Conservation (phyloP, 1,140 invertebrate species). For the Lordiphosa collinella region DNA sequence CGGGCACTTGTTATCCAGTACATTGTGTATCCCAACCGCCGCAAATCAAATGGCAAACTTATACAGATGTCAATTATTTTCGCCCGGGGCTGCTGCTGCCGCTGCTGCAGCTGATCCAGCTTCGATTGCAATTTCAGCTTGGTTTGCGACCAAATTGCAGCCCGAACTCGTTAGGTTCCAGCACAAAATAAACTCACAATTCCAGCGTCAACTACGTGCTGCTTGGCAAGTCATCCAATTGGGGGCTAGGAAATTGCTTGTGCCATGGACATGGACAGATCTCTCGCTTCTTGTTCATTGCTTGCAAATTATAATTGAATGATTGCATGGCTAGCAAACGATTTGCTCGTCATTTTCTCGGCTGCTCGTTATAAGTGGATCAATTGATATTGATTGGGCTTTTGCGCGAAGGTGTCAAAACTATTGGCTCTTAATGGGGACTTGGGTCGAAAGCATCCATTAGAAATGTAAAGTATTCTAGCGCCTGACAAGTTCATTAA, state of each 20-base stretch:
- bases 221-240: constrained; percentile 63
- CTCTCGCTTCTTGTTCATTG: constrained; percentile 26
- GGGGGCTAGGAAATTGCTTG: constrained; percentile 56
- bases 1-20: constrained; percentile 59
- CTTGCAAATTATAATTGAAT: constrained; percentile 73
- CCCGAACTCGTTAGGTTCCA: constrained; percentile 53
- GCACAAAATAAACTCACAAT: constrained; percentile 34
- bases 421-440: constrained; percentile 49
- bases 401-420: constrained; percentile 62
- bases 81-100: constrained; percentile 27
- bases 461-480: constrained; percentile 30
- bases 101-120: constrained; percentile 20
- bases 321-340: constrained; percentile 65
- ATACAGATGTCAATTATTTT: constrained; percentile 77
- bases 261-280: constrained; percentile 38
- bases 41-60: constrained; percentile 56
- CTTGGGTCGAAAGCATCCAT: constrained; percentile 4
- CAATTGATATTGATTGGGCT: constrained; percentile 54
- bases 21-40: constrained; percentile 8
- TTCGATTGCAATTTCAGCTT: constrained; percentile 59
- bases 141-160: constrained; percentile 46
- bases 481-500: constrained; percentile 67
- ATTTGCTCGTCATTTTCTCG: constrained; percentile 69
- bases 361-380: constrained; percentile 44
- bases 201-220: constrained; percentile 47